Percentiles rank a stretch among this genome's conserved stretches.
Evolutionary conservation across 37 sponge, comb jelly and placozoan genomes (phyloP).

Genomic region (Ephydatia muelleri): DNA sequence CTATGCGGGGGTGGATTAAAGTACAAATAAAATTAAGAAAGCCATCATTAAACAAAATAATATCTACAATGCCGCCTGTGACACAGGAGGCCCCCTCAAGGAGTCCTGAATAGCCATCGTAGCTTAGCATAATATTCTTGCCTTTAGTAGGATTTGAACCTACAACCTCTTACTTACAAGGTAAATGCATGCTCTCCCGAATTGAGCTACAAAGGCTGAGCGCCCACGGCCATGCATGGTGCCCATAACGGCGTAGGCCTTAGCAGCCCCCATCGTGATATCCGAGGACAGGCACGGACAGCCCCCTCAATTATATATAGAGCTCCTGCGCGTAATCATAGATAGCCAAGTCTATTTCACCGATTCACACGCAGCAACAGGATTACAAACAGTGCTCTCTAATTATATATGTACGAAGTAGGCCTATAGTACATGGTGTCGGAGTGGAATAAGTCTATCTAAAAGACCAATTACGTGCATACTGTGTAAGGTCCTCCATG

Average conservation of each 20-base stretch:
- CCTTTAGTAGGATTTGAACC: conserved; percentile 48
- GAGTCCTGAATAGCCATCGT: no score
- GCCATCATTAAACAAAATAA: conserved; percentile 96
- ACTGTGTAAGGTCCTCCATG: no score
- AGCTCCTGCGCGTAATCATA: no score
- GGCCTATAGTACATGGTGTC: no score
- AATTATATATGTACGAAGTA: no score
- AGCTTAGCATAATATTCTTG: conserved; percentile 11
- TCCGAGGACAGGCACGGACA: conserved; percentile 38
- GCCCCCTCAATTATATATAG: no score
- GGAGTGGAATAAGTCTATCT: no score
- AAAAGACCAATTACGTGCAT: no score
- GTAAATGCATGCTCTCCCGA: conserved; percentile 32
- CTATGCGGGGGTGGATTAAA: conserved; percentile 60
- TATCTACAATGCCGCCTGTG: not conserved
- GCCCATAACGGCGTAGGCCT: conserved; percentile 39
- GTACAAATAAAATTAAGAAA: conserved; percentile 87
- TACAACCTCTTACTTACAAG: conserved; percentile 57
- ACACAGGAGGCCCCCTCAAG: not conserved
- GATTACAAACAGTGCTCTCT: no score
- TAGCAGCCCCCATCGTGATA: conserved; percentile 53
- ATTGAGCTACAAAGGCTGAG: conserved; percentile 16
- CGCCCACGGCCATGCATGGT: conserved; percentile 1
- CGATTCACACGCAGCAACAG: no score
- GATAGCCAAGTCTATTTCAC: no score